Evolutionary conservation across 2,113 vertebrate genomes (phyloP).

Genomic region (Larimichthys polyactis): DNA sequence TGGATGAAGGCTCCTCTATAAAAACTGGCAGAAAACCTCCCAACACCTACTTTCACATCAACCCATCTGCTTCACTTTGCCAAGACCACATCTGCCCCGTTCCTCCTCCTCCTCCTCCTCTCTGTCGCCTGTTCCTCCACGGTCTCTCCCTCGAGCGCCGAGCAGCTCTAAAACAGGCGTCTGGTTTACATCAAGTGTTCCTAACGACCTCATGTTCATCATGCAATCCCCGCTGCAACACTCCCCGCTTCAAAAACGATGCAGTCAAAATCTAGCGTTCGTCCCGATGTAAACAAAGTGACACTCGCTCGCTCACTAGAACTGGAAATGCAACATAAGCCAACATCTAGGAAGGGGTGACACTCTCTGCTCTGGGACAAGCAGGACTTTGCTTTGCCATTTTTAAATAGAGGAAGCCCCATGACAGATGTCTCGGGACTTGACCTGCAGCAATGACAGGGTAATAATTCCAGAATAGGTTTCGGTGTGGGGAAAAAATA

Average conservation of each 20-base stretch:
- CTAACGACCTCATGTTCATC: constrained; percentile 57
- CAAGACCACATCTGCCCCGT: constrained; percentile 47
- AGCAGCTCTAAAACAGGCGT: constrained; percentile 54
- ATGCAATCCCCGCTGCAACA: constrained; percentile 29
- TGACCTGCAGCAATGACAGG: neutral
- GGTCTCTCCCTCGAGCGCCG: constrained; percentile 43
- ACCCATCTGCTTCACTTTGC: constrained; percentile 48
- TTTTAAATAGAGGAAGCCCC: neutral
- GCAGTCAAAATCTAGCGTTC: neutral
- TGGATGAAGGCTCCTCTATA: constrained; percentile 5
- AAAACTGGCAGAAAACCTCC: constrained; percentile 44
- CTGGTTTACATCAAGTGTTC: constrained; percentile 77
- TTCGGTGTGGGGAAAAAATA: neutral
- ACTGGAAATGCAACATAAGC: neutral
- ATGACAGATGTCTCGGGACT: neutral
- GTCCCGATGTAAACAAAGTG: neutral
- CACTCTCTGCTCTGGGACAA: neutral
- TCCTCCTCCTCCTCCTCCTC: constrained; percentile 34
- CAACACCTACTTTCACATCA: constrained; percentile 33
- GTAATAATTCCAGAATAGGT: neutral
- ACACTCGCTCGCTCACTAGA: neutral
- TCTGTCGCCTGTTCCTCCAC: constrained; percentile 42
- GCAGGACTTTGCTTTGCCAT: neutral
- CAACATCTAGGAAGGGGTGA: constrained; percentile 6
- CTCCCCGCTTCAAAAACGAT: constrained; percentile 26